A percentile compares a stretch with the other conserved stretches of the same genome.
These are phyloP conservation scores for Lamellibrachia luymesi DNA, from an alignment of 1,140 invertebrate genomes.

Conservation along the genomic window DNA sequence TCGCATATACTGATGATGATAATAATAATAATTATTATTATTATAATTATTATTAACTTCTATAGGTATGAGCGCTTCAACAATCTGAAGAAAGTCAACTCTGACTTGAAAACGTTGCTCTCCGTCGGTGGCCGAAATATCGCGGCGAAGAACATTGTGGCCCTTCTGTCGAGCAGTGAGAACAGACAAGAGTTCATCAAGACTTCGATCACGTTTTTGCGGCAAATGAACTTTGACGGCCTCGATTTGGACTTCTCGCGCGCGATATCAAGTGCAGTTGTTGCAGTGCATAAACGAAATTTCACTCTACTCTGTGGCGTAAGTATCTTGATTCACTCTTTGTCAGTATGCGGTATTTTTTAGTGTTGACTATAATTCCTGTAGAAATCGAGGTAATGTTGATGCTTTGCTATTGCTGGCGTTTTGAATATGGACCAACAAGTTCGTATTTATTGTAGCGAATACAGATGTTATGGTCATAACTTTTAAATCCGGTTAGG, in stretches of 20 bases:
- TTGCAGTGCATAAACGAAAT: not conserved
- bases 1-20: too few relatives aligned
- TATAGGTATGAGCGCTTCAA: conserved; percentile 67
- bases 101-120: conserved; percentile 83
- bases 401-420: not conserved
- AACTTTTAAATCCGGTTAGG: not conserved
- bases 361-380: not conserved
- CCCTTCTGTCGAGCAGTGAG: conserved; percentile 21
- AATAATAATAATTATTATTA: too few relatives aligned
- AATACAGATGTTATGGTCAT: not conserved
- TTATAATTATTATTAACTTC: too few relatives aligned
- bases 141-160: conserved; percentile 69
- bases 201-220: conserved; percentile 75
- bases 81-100: conserved; percentile 89
- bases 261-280: not conserved
- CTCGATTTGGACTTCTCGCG: not conserved
- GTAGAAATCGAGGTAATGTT: not conserved
- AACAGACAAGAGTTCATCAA: conserved; percentile 31
- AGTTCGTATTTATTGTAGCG: not conserved
- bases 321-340: conserved; percentile 24
- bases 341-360: not conserved
- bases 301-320: not conserved
- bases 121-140: conserved; percentile 79
- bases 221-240: conserved; percentile 43
- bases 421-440: not conserved